Evolutionary conservation across 37 sponge, comb jelly and placozoan genomes (phyloP).

Genomic region (Aphrocallistes beatrix): DNA sequence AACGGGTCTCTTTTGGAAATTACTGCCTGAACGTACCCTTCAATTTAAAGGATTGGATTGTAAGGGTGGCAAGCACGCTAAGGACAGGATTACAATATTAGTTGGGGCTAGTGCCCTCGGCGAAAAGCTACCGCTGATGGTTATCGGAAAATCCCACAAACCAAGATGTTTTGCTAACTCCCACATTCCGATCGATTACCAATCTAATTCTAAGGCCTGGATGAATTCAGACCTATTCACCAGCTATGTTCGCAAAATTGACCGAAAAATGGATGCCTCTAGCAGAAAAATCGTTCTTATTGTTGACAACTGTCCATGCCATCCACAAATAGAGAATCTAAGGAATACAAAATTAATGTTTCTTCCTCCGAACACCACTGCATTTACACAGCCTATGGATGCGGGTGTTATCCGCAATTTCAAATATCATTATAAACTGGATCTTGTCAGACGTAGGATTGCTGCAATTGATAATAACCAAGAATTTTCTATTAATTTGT

Average conservation of each 20-base stretch:
- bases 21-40: neutral
- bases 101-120: neutral
- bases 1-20: neutral
- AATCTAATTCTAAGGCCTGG: neutral
- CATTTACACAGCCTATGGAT: slow-evolving; percentile 23
- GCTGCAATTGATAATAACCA: neutral
- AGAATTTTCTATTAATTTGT: neutral
- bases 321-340: neutral
- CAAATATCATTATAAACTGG: slow-evolving; percentile 12
- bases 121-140: too few relatives aligned
- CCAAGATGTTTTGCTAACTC: neutral
- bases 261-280: neutral
- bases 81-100: neutral
- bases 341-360: slow-evolving; percentile 4
- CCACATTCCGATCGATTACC: neutral
- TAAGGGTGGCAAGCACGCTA: neutral
- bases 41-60: neutral
- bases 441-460: neutral
- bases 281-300: neutral
- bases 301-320: slow-evolving; percentile 19
- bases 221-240: neutral
- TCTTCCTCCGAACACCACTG: slow-evolving; percentile 24
- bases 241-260: neutral
- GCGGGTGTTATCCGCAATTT: slow-evolving; percentile 17
- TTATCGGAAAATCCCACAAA: neutral